Conservation (phyloP, 1,140 invertebrate genomes). For the Atopsyche davidsoni region DNA sequence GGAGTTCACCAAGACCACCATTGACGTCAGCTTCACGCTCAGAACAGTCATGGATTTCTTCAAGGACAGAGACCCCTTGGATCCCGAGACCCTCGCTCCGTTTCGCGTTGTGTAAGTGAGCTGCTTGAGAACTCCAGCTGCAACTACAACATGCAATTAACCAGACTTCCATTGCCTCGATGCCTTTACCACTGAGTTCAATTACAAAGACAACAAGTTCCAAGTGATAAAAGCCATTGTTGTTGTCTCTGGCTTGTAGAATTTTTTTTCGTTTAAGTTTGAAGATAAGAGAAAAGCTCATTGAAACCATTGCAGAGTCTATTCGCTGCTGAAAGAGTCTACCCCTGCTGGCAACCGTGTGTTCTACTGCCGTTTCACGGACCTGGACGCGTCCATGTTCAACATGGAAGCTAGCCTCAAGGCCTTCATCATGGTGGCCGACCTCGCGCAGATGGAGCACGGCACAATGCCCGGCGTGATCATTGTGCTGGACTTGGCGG, state of each 20-base stretch:
- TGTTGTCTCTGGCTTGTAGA: no score
- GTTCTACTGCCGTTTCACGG: slow-evolving; percentile 38
- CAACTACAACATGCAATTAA: no score
- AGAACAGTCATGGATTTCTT: slow-evolving; percentile 58
- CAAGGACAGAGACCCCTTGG: slow-evolving; percentile 48
- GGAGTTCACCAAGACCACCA: slow-evolving; percentile 56
- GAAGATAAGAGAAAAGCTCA: no score
- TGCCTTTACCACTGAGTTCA: no score
- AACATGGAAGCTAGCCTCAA: slow-evolving; percentile 46
- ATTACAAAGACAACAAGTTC: no score
- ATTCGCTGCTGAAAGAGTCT: slow-evolving; percentile 28
- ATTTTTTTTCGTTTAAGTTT: no score
- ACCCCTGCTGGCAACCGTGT: slow-evolving; percentile 52
- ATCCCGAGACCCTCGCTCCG: slow-evolving; percentile 39
- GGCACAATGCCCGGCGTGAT: slow-evolving; percentile 51
- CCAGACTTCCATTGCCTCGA: no score
- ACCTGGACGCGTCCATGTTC: slow-evolving; percentile 53
- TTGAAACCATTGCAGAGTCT: slow-evolving; percentile 27
- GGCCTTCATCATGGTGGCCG: slow-evolving; percentile 51
- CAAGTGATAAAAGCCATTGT: no score
- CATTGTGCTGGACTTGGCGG: slow-evolving; percentile 53
- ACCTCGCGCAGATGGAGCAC: slow-evolving; percentile 50
- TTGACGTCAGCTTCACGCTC: slow-evolving; percentile 58
- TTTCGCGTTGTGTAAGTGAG: slow-evolving; percentile 48
- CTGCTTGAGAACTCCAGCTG: no score